Evolutionary conservation across 1,140 invertebrate species (phyloP), one percentile per base, ranked within the genome.

Genomic region (Littorina saxatilis): DNA sequence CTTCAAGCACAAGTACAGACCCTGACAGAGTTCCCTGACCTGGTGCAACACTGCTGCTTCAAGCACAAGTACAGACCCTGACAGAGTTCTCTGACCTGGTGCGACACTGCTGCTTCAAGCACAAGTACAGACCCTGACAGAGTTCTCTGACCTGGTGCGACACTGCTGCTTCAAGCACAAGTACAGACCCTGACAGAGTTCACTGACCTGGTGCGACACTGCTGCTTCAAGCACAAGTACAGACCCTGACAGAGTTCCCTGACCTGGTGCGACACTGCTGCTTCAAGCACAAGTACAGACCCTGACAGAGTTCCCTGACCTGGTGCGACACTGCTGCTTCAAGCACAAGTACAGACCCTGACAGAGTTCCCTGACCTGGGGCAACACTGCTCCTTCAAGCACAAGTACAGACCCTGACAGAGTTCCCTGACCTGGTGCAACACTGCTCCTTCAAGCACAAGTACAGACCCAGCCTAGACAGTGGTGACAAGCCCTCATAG

Each of bases 131-230:
- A 50, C 27, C 55, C 23, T 75, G 29, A 27, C 4, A 75, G n/a
- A 50, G 15, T 20, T 75, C 15, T 47, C 40, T 13, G 20, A 9
- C 29, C 29, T 75, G 4, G 32, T 75, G 3, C 27, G n/a, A 9
- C 43, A 55, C 3, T 43, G 43, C 39, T 73, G 70, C 40, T 39
- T 73, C 43, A 75, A 75, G 63, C 15, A 7, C 5, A 58, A 58
- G n/a, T 23, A 50, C 9, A 50, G 20, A 50, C 55, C 9, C 23
- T 75, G 29, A 27, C 4, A 75, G n/a, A 50, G 15, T 20, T 75
- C 15, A 43, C 40, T 13, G 20, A 9, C 29, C 29, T 75, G 4
- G 32, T 75, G 3, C 27, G n/a, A 9, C 43, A 55, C 3, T 43
- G 43, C 39, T 73, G 70, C 40, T 39, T 73, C 43, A 75, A 75